Evolutionary conservation across 1,140 invertebrate genomes (phyloP).

Genomic region (Cardiocondyla obscurior): DNA sequence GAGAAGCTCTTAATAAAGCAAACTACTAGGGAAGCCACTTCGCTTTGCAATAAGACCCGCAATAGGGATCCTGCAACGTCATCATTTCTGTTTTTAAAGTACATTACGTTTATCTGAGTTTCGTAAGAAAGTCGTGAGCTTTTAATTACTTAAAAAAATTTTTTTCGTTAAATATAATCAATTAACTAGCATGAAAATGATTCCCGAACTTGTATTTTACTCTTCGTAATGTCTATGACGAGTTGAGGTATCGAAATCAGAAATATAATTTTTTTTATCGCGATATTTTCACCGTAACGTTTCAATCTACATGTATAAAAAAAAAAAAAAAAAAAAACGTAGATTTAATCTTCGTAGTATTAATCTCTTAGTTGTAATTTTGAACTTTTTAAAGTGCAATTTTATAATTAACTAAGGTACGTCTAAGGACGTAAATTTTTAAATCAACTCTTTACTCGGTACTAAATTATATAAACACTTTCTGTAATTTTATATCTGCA

Average conservation of each 20-base stretch:
- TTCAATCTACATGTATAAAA: not conserved
- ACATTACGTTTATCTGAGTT: not conserved
- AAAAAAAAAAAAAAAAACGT: not conserved
- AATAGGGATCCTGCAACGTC: not conserved
- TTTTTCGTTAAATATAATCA: not conserved
- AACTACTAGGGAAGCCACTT: not conserved
- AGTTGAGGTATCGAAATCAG: not conserved
- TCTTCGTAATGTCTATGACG: too few relatives aligned
- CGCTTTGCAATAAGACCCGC: conserved; percentile 3
- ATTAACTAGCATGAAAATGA: not conserved
- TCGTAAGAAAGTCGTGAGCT: not conserved
- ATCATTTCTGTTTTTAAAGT: not conserved
- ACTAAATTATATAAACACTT: not conserved
- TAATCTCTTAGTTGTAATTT: not conserved
- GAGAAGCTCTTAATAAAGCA: conserved; percentile 24
- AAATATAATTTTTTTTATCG: not conserved
- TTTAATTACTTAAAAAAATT: too few relatives aligned
- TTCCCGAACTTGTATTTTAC: not conserved
- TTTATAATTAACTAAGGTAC: not conserved
- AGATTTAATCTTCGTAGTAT: not conserved
- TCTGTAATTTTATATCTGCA: not conserved
- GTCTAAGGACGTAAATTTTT: not conserved
- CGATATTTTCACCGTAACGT: not conserved
- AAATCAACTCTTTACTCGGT: not conserved
- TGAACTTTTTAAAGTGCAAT: not conserved